These are phyloP conservation scores for Aulostomus chinensis DNA, from an alignment of 2,797 vertebrate genomes.

Conservation along the genomic window DNA sequence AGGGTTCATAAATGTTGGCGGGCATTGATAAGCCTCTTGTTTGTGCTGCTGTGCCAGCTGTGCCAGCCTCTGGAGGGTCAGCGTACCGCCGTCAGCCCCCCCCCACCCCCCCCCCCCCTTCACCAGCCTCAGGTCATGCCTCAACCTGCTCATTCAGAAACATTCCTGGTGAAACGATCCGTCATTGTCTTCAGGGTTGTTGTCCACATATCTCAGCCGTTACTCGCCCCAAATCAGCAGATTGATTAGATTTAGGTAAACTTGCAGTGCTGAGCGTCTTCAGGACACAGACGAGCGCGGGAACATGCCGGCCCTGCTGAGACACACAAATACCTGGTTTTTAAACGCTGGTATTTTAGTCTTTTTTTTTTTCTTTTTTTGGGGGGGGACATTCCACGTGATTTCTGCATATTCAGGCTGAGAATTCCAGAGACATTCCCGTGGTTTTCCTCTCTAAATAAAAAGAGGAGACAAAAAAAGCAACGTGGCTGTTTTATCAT, in stretches of 20 bases:
- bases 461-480: neutral
- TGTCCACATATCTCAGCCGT: neutral
- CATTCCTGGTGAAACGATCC: constrained; percentile 17
- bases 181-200: constrained; percentile 11
- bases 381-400: neutral
- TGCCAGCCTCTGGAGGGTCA: neutral
- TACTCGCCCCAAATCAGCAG: constrained; percentile 2
- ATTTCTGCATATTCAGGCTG: constrained; percentile 7
- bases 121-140: constrained; percentile 15
- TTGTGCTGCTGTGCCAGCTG: neutral
- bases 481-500: constrained; percentile 3
- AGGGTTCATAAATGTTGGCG: neutral
- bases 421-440: constrained; percentile 59
- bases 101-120: too few species aligned
- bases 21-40: neutral
- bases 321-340: constrained; percentile 36
- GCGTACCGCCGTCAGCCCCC: constrained; percentile 1
- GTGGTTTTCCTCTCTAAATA: constrained; percentile 48
- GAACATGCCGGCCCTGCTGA: constrained; percentile 18
- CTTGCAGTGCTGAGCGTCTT: constrained; percentile 31
- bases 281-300: constrained; percentile 2
- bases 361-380: constrained; percentile 7
- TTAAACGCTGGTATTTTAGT: constrained; percentile 10
- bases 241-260: constrained; percentile 42
- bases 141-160: constrained; percentile 12